These are phyloP conservation scores for Corapipo altera DNA, from an alignment of 2,113 vertebrate species.

Conservation along the genomic window DNA sequence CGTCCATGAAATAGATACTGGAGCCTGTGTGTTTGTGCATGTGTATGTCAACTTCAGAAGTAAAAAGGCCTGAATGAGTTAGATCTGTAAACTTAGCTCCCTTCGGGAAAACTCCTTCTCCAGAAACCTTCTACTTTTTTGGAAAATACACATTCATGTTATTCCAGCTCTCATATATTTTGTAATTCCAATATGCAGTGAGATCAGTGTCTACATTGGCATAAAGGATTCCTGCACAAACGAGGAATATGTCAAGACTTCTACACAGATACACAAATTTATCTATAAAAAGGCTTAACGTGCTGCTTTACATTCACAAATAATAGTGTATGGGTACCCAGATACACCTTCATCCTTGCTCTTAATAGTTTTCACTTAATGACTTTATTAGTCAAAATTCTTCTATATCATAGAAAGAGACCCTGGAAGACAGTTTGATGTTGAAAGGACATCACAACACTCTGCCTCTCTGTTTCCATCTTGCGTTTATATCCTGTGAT, in stretches of 20 bases:
- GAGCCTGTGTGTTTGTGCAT: slow-evolving; percentile 24
- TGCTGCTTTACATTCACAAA: neutral
- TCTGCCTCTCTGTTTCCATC: neutral
- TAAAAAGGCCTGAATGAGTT: slow-evolving; percentile 1
- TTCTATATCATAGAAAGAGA: neutral
- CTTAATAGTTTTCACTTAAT: neutral
- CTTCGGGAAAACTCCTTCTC: slow-evolving; percentile 26
- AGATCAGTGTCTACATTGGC: slow-evolving; percentile 38
- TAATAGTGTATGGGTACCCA: neutral
- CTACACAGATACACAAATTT: neutral
- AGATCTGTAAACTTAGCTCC: slow-evolving; percentile 20
- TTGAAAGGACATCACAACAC: neutral
- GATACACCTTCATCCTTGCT: neutral
- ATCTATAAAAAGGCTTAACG: neutral
- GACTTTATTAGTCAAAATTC: neutral
- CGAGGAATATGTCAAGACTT: neutral
- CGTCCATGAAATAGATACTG: slow-evolving; percentile 53
- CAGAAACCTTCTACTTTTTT: slow-evolving; percentile 25
- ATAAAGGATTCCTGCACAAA: neutral
- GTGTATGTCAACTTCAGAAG: neutral
- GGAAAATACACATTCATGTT: slow-evolving; percentile 14
- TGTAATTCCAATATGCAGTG: neutral
- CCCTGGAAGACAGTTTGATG: neutral
- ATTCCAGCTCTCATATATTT: neutral
- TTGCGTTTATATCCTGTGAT: neutral